These are phyloP conservation scores for Nowickia ferox DNA, from an alignment of 2,888 invertebrate species.

Conservation along the genomic window DNA sequence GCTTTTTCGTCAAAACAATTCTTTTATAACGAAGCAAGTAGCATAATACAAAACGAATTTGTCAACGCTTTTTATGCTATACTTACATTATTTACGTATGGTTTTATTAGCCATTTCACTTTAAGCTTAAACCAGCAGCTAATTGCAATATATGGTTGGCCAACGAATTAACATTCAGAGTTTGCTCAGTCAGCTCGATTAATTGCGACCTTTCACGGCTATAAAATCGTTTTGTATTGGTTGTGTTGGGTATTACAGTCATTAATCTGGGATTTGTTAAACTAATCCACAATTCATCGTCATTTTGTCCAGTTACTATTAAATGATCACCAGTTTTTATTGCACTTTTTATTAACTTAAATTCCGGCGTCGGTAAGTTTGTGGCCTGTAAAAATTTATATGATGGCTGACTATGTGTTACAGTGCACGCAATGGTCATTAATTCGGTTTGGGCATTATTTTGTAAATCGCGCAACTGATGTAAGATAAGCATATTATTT, in stretches of 20 bases:
- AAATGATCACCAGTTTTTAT: slow-evolving; percentile 80
- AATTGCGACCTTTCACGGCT: slow-evolving; percentile 78
- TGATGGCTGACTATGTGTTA: slow-evolving; percentile 79
- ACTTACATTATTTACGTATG: background rate
- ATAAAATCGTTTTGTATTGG: slow-evolving; percentile 77
- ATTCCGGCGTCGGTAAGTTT: slow-evolving; percentile 77
- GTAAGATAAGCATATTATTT: slow-evolving; percentile 77
- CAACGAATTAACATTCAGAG: slow-evolving; percentile 78
- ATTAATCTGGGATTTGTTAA: slow-evolving; percentile 78
- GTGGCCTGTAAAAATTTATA: slow-evolving; percentile 79
- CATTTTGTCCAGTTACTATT: slow-evolving; percentile 76
- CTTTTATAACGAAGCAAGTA: slow-evolving; percentile 34
- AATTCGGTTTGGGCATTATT: slow-evolving; percentile 74
- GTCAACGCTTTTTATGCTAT: background rate
- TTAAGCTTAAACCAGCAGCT: slow-evolving; percentile 73
- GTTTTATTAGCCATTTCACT: background rate
- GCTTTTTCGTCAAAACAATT: slow-evolving; percentile 1
- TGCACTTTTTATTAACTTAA: slow-evolving; percentile 75
- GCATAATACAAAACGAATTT: background rate
- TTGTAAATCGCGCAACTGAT: slow-evolving; percentile 74
- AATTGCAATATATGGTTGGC: slow-evolving; percentile 79
- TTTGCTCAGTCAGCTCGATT: slow-evolving; percentile 76
- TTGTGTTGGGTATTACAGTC: slow-evolving; percentile 73
- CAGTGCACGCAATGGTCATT: slow-evolving; percentile 79
- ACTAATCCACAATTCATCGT: slow-evolving; percentile 81